These are phyloP conservation scores for Lagopus leucura DNA, from an alignment of 2,113 vertebrate genomes.

Conservation along the genomic window DNA sequence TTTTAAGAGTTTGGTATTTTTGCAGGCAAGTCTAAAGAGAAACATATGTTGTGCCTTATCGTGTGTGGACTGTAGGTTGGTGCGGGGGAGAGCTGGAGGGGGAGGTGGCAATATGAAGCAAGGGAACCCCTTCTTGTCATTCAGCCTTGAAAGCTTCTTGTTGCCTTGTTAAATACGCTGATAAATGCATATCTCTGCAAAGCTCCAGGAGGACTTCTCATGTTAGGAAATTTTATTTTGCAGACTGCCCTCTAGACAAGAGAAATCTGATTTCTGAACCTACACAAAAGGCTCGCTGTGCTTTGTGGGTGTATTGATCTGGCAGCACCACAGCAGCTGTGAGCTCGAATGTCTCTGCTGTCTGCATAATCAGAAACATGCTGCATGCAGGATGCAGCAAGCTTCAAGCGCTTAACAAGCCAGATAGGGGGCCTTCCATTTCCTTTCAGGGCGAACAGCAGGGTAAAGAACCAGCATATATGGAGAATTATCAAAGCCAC, in stretches of 20 bases:
- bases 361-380: slow-evolving; percentile 35
- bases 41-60: not conserved
- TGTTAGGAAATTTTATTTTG: slow-evolving; percentile 5
- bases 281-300: slow-evolving; percentile 11
- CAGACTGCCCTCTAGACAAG: slow-evolving; percentile 13
- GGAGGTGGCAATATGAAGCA: not conserved
- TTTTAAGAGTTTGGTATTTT: slow-evolving; percentile 21
- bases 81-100: not conserved
- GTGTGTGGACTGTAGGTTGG: not conserved
- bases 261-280: slow-evolving; percentile 50
- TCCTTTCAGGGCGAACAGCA: slow-evolving; percentile 41
- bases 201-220: not conserved
- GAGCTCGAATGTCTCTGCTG: slow-evolving; percentile 24
- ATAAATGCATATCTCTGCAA: not conserved
- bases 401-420: slow-evolving; percentile 47
- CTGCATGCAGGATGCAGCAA: slow-evolving; percentile 36
- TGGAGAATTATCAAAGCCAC: not conserved
- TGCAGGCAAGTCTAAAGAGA: slow-evolving; percentile 40
- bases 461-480: not conserved
- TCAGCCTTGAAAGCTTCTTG: not conserved
- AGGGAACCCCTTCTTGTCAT: not conserved
- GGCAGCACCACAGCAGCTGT: slow-evolving; percentile 41
- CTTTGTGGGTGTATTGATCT: slow-evolving; percentile 50
- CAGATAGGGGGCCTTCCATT: slow-evolving; percentile 28
- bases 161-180: not conserved